Percentiles rank a stretch among this genome's conserved stretches.
These are phyloP conservation scores for Calliphora vicina DNA, from an alignment of 1,140 invertebrate genomes.

Conservation along the genomic window DNA sequence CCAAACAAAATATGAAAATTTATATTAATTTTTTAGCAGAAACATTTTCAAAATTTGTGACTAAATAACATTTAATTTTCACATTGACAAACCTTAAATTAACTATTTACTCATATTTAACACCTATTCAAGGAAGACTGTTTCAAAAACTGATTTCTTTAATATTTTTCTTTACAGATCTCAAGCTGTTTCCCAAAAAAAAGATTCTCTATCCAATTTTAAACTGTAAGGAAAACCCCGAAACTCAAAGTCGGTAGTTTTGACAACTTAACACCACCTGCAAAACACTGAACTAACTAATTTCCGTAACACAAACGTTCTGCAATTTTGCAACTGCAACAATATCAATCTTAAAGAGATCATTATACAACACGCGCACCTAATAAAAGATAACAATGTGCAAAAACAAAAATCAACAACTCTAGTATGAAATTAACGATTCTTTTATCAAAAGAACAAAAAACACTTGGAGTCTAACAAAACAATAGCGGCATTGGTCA, in stretches of 20 bases:
- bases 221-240: neutral
- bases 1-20: too few relatives aligned
- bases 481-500: constrained; percentile 26
- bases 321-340: neutral
- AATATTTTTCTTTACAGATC: neutral
- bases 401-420: constrained; percentile 14
- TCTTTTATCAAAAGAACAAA: neutral
- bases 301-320: neutral
- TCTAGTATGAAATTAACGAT: neutral
- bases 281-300: neutral
- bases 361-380: constrained; percentile 17
- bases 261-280: constrained; percentile 28
- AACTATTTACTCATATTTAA: too few relatives aligned
- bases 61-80: too few relatives aligned
- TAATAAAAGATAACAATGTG: constrained; percentile 13
- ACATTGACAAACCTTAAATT: too few relatives aligned
- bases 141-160: neutral
- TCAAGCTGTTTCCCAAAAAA: neutral
- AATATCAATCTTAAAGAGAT: neutral
- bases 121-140: neutral
- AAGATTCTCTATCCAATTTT: neutral
- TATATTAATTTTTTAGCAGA: too few relatives aligned
- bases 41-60: too few relatives aligned
- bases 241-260: neutral
- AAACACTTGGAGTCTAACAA: neutral